Evolutionary conservation across 2,797 vertebrate species (phyloP).

Genomic region (Neostethus bicornis): DNA sequence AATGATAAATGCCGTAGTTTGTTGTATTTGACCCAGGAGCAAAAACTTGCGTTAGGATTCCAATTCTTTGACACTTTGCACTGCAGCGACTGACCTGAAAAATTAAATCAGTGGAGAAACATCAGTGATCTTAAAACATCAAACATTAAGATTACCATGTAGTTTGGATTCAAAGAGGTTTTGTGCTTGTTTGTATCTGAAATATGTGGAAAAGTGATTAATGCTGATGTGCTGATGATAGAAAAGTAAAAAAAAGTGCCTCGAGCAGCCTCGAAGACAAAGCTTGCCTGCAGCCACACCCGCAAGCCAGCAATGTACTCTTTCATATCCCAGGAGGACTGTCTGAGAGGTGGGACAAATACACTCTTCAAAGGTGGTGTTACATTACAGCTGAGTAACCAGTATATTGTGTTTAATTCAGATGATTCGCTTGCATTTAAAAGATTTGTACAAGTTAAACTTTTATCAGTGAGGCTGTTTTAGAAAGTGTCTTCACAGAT

Average conservation of each 20-base stretch:
- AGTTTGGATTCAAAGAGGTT: constrained; percentile 16
- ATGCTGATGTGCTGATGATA: constrained; percentile 59
- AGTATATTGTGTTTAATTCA: constrained; percentile 40
- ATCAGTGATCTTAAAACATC: constrained; percentile 28
- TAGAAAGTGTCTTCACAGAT: constrained; percentile 12
- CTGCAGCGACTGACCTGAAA: constrained; percentile 22
- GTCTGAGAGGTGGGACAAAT: constrained; percentile 45
- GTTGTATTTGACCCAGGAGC: not conserved
- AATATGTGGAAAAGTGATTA: constrained; percentile 50
- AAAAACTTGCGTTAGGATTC: not conserved
- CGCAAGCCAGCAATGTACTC: constrained; percentile 41
- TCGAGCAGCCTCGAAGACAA: constrained; percentile 56
- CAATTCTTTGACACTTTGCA: not conserved
- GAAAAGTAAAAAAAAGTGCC: constrained; percentile 56
- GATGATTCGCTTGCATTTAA: constrained; percentile 45
- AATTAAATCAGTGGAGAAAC: constrained; percentile 34
- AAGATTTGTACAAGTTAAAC: not conserved
- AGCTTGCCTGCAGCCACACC: constrained; percentile 65
- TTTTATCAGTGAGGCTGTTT: not conserved
- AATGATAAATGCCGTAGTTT: not conserved
- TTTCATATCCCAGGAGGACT: constrained; percentile 43
- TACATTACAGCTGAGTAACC: constrained; percentile 42
- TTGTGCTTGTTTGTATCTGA: constrained; percentile 44
- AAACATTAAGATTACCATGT: constrained; percentile 22
- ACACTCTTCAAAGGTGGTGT: constrained; percentile 44